Evolutionary conservation across 2,113 vertebrate species (phyloP).

Genomic region (Daphoenositta chrysoptera): DNA sequence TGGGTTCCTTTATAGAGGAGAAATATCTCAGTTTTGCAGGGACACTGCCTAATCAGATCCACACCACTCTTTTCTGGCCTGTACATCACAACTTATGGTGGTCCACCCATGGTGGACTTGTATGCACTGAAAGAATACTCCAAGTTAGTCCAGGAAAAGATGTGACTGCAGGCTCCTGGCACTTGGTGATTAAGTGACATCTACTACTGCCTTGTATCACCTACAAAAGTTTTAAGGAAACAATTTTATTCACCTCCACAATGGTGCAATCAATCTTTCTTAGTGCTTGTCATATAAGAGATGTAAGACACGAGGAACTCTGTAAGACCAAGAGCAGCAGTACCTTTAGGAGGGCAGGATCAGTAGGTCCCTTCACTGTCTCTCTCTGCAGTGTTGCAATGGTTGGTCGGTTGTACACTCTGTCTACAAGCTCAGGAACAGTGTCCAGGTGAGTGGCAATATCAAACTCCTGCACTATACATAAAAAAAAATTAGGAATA

Average conservation of each 20-base stretch:
- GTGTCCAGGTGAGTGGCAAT: constrained; percentile 85
- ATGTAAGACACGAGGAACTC: neutral
- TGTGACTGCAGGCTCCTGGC: neutral
- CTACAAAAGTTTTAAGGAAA: neutral
- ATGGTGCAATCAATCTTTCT: accelerated
- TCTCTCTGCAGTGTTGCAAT: constrained; percentile 81
- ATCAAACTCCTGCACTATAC: constrained; percentile 84
- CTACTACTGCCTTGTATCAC: neutral
- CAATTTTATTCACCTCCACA: neutral
- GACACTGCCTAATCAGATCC: neutral
- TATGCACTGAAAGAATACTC: neutral
- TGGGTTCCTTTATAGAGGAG: neutral
- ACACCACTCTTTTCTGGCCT: neutral
- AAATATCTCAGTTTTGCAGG: neutral
- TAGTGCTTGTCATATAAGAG: neutral
- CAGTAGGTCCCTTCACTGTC: constrained; percentile 77
- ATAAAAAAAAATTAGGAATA: neutral
- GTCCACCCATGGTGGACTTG: neutral
- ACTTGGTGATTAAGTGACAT: neutral
- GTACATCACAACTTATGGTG: neutral
- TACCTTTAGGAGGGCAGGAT: constrained; percentile 71
- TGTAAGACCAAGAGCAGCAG: neutral
- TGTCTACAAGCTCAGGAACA: constrained; percentile 80
- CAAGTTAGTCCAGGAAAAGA: neutral
- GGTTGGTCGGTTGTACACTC: constrained; percentile 90